A percentile compares a stretch with the other conserved stretches of the same genome.
Evolutionary conservation across 1,140 invertebrate genomes (phyloP).

Genomic region (Aphis gossypii): DNA sequence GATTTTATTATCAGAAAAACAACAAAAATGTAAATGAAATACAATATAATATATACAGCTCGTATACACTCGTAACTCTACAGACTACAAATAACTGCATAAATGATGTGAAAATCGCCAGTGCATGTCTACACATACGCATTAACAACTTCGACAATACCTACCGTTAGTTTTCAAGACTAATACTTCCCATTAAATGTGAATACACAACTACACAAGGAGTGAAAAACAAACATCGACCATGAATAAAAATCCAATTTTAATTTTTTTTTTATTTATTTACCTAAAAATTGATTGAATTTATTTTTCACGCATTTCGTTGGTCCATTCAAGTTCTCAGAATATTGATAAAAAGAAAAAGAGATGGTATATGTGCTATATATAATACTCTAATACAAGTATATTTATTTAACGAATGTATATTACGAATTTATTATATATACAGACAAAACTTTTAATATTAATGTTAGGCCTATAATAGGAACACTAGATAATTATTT

Average conservation of each 20-base stretch:
- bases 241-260: not conserved
- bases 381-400: no score
- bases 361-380: no score
- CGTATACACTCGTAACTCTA: not conserved
- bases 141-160: not conserved
- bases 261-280: not conserved
- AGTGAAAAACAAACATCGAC: not conserved
- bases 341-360: no score
- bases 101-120: not conserved
- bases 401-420: no score
- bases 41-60: not conserved
- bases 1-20: not conserved
- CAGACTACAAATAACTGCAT: not conserved
- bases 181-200: not conserved
- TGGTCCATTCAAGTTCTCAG: no score
- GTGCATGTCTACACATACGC: not conserved
- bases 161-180: not conserved
- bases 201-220: not conserved
- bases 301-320: not conserved
- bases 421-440: no score
- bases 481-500: no score
- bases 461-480: no score
- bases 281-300: not conserved
- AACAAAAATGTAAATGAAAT: not conserved
- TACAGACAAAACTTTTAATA: no score